These are phyloP conservation scores for Antedon mediterranea DNA, from an alignment of 53 echinoderm and acorn worm species.

Conservation along the genomic window DNA sequence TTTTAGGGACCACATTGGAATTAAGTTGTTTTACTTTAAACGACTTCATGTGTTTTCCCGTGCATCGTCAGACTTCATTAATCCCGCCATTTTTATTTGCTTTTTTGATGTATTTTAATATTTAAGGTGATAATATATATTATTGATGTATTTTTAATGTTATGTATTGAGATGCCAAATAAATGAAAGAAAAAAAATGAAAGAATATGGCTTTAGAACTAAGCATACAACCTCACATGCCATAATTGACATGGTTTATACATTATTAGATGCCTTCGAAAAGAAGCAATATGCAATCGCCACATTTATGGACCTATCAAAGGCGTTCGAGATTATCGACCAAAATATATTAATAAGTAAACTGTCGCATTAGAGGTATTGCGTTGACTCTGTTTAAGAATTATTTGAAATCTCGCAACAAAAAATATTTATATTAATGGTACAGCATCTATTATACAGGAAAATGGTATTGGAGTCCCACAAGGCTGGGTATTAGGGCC, in stretches of 20 bases:
- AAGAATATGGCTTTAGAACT: conserved; percentile 3
- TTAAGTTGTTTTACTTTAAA: too few relatives aligned
- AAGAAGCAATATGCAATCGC: background rate
- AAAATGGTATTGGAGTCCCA: background rate
- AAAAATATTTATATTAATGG: too few relatives aligned
- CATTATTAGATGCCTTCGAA: background rate
- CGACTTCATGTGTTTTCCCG: too few relatives aligned
- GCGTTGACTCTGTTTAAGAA: background rate
- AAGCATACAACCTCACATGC: conserved; percentile 1
- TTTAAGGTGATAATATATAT: too few relatives aligned
- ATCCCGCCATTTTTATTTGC: too few relatives aligned
- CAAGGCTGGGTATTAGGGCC: conserved; percentile 4
- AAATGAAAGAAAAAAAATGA: too few relatives aligned
- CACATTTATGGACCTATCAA: background rate
- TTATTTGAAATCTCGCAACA: background rate
- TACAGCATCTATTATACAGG: too few relatives aligned
- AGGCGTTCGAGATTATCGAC: conserved; percentile 2
- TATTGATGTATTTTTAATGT: too few relatives aligned
- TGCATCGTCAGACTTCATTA: too few relatives aligned
- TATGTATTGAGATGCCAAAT: too few relatives aligned
- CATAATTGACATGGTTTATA: background rate
- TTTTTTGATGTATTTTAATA: too few relatives aligned
- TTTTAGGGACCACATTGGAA: too few relatives aligned
- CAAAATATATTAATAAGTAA: background rate
- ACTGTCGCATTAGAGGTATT: background rate